These are phyloP conservation scores for Catharus fuscescens DNA, from an alignment of 2,113 vertebrate species.

Conservation along the genomic window DNA sequence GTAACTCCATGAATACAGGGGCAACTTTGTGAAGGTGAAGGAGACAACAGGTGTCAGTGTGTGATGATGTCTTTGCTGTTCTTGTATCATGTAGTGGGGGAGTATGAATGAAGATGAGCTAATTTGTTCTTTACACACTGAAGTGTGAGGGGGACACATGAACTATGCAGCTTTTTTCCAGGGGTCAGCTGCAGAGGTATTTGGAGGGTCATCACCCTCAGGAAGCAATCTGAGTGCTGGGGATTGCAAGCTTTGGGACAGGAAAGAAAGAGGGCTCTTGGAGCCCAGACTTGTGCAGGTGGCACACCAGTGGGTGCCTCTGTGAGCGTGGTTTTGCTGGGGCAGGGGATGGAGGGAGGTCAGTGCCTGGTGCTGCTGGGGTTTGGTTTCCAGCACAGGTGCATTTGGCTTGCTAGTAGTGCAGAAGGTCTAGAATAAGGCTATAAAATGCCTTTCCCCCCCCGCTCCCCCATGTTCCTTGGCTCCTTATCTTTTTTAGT, in stretches of 20 bases:
- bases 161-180: not conserved
- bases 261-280: too few species aligned
- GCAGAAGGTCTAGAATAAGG: not conserved
- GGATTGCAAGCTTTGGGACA: not conserved
- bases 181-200: not conserved
- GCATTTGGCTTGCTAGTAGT: not conserved
- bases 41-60: not conserved
- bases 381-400: not conserved
- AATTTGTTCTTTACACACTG: not conserved
- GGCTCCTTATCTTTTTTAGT: not conserved
- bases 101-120: not conserved
- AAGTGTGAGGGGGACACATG: not conserved
- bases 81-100: not conserved
- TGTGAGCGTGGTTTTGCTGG: not conserved
- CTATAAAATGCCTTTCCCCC: not conserved
- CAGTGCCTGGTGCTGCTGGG: fast-evolving
- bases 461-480: not conserved
- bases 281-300: not conserved
- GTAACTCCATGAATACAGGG: not conserved
- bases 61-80: not conserved
- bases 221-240: not conserved
- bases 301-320: not conserved
- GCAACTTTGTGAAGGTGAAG: not conserved
- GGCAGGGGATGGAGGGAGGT: not conserved
- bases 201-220: not conserved